Evolutionary conservation across 2,888 invertebrate genomes (phyloP), one percentile per base, ranked within the genome.

Genomic region (Tetheella fluctuosa): DNA sequence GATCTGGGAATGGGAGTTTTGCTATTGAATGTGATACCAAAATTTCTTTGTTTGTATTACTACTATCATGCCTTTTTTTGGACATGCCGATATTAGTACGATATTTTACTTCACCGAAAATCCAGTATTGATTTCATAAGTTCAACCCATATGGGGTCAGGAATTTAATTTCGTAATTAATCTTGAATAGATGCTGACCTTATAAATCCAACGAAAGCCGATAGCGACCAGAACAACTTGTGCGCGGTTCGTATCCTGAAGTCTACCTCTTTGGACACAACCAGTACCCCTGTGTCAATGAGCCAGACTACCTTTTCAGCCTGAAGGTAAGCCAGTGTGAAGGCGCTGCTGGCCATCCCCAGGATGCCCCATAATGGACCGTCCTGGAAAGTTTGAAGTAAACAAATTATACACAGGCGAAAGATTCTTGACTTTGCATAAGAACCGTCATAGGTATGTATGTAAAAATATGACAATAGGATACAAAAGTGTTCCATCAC

Each of bases 301-400:
- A 97, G 93, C 97, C 97, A 98, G 54, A 96, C 95, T 28, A 97
- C 90, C 86, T 98, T 97, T 85, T 98, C 98, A 23, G 97, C 93
- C 12, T 97, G 97, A 70, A 96, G 96, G 86, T 96, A 98, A 10
- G 96, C 81, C 69, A 96, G 94, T 67, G 97, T 96, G 28, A 96
- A 94, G 28, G 95, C 78, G 80, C 96, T 96, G 69, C 95, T 95
- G 0, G 96, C 81, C 12, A 97, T 93, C n/a, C 96, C 96, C 3
- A 97, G 80, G 3, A 94, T 12, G 13, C 91, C 91, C 92, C 92
- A 93, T 1, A 86, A 54, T 6, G 70, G 69, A 12, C 92, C 91
- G 30, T 93, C 92, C 92, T 93, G 65, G 1, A 61, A 48, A 48
- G 8, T n/a, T 42, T 5, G 3, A 15, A 39, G 67, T 5, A n/a